A percentile compares a stretch with the other conserved stretches of the same genome.
phyloP scores from a whole-genome alignment of 1,140 invertebrate species.

The Spodoptera frugiperda region DNA sequence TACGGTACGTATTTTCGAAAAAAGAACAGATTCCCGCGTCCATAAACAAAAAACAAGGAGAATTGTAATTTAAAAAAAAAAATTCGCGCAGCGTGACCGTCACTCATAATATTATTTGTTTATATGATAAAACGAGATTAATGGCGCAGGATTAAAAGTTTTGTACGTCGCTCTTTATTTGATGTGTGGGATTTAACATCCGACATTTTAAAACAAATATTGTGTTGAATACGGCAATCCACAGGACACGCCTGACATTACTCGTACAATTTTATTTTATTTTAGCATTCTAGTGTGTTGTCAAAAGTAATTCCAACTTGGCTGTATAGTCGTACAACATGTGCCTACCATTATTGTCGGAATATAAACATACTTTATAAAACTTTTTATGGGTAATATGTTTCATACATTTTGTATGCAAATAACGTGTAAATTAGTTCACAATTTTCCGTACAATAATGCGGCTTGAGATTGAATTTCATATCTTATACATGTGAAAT shows the following conservation, averaged over 20 bases:
- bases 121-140: conserved; percentile 21
- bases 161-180: not conserved
- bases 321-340: too few relatives aligned
- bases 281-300: not conserved
- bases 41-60: not conserved
- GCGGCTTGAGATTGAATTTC: too few relatives aligned
- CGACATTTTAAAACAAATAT: conserved; percentile 5
- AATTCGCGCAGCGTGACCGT: not conserved
- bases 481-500: too few relatives aligned
- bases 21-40: too few relatives aligned
- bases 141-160: conserved; percentile 23
- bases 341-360: too few relatives aligned
- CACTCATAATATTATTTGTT: conserved; percentile 22
- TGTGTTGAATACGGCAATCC: not conserved
- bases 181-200: not conserved
- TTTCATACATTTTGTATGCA: too few relatives aligned
- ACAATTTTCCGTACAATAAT: too few relatives aligned
- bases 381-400: too few relatives aligned
- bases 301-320: too few relatives aligned
- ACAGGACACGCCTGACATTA: not conserved
- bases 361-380: too few relatives aligned
- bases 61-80: not conserved
- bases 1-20: too few relatives aligned
- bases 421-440: too few relatives aligned
- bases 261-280: not conserved